Evolutionary conservation across 2,113 vertebrate species (phyloP).

Genomic region (Cichladusa arquata): DNA sequence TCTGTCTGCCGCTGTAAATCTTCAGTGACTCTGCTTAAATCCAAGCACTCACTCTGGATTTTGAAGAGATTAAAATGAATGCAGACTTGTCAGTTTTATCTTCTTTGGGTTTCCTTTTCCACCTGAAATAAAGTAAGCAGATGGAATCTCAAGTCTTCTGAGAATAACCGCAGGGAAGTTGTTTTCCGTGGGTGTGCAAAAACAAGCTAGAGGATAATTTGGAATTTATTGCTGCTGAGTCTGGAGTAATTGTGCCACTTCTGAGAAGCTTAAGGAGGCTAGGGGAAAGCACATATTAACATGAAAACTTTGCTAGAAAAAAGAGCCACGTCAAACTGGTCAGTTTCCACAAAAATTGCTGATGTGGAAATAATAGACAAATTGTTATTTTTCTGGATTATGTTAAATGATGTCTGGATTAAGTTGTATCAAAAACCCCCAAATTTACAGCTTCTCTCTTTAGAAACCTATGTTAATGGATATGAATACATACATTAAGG

Average conservation of each 20-base stretch:
- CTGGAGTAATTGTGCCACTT: slow-evolving; percentile 12
- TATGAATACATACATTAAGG: background rate
- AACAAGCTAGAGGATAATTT: slow-evolving; percentile 35
- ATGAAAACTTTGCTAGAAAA: background rate
- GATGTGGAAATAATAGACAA: background rate
- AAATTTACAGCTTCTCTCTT: background rate
- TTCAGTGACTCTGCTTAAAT: background rate
- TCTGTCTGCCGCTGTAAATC: background rate
- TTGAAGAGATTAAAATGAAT: slow-evolving; percentile 1
- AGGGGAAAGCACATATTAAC: background rate
- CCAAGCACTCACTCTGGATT: background rate
- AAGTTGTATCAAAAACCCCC: background rate
- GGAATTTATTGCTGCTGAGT: slow-evolving; percentile 40
- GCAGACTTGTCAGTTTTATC: background rate
- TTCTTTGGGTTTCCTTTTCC: background rate
- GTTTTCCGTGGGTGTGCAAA: slow-evolving; percentile 8
- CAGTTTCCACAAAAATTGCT: slow-evolving; percentile 8
- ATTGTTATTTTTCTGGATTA: background rate
- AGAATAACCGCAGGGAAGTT: background rate
- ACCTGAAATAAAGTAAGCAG: slow-evolving; percentile 42
- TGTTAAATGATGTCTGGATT: background rate
- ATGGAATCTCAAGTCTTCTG: slow-evolving; percentile 19
- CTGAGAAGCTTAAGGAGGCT: background rate
- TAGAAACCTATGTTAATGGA: background rate
- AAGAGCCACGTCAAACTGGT: background rate